A percentile compares a stretch with the other conserved stretches of the same genome.
These are phyloP conservation scores for Atta cephalotes DNA, from an alignment of 1,140 invertebrate species.

Conservation along the genomic window DNA sequence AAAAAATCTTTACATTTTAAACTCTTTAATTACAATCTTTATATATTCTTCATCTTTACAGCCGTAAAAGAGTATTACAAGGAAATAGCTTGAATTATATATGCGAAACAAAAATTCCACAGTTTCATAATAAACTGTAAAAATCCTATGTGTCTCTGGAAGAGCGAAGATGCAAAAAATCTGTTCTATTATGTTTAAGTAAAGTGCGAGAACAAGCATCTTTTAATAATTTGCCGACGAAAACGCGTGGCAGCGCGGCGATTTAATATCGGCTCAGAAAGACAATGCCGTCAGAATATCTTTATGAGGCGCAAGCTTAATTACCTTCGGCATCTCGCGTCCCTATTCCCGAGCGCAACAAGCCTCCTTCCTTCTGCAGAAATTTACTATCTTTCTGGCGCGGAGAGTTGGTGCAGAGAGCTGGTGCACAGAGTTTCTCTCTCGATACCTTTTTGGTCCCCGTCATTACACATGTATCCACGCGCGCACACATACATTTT, in stretches of 20 bases:
- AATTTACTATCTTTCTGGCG: constrained; percentile 74
- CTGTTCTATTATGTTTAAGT: neutral
- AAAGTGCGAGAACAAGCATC: constrained; percentile 17
- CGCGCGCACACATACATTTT: neutral
- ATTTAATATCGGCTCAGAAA: constrained; percentile 79
- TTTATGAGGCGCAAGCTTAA: constrained; percentile 81
- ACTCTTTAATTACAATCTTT: neutral
- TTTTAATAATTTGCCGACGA: constrained; percentile 34
- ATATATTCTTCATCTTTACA: neutral
- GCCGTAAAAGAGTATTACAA: neutral
- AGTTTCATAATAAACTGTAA: constrained; percentile 33
- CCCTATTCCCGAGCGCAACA: constrained; percentile 77
- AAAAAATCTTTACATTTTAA: too few relatives aligned
- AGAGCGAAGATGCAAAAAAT: neutral
- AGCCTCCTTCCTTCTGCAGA: constrained; percentile 67
- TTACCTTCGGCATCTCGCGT: constrained; percentile 74
- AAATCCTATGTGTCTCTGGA: neutral
- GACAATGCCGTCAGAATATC: constrained; percentile 69
- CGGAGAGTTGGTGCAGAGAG: constrained; percentile 44
- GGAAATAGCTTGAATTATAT: neutral
- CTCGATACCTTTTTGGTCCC: neutral
- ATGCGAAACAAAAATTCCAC: constrained; percentile 12
- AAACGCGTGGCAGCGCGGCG: constrained; percentile 45
- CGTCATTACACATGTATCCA: constrained; percentile 27
- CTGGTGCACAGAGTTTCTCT: constrained; percentile 24